Conservation (phyloP, 64 coral and sea anemone species). For the Stylophora pistillata region DNA sequence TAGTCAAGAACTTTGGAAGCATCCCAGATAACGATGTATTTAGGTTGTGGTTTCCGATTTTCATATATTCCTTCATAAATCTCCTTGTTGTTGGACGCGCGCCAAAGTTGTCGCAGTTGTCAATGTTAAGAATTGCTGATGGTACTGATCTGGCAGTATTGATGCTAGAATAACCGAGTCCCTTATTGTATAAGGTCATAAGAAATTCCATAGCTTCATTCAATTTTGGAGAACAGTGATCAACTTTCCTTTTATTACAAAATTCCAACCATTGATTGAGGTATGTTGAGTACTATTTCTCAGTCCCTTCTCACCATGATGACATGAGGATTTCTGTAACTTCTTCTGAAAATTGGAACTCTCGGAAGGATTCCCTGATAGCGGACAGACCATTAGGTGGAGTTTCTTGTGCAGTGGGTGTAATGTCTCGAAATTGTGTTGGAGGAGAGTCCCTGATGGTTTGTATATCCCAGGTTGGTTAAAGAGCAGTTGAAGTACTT, state of each 20-base stretch:
- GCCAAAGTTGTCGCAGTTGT: constrained; percentile 7
- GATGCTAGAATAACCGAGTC: background rate
- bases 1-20: constrained; percentile 22
- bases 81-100: background rate
- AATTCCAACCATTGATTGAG: constrained; percentile 10
- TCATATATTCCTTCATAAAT: constrained; percentile 39
- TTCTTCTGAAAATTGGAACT: constrained; percentile 10
- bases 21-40: constrained; percentile 32
- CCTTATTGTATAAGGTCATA: background rate
- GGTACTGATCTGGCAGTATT: background rate
- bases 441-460: background rate
- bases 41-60: constrained; percentile 22
- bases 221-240: constrained; percentile 7
- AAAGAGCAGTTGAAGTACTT: constrained; percentile 6
- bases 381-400: constrained; percentile 2
- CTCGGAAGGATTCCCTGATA: constrained; percentile 22
- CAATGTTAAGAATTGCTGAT: background rate
- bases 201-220: constrained; percentile 7
- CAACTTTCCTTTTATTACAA: constrained; percentile 26
- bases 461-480: background rate
- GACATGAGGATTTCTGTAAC: constrained; percentile 19
- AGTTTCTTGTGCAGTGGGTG: background rate
- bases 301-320: background rate
- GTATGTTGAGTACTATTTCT: constrained; percentile 19
- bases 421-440: background rate